A percentile compares a stretch with the other conserved stretches of the same genome.
phyloP scores from a whole-genome alignment of 2,113 vertebrate genomes.

The Neopipo cinnamomea region DNA sequence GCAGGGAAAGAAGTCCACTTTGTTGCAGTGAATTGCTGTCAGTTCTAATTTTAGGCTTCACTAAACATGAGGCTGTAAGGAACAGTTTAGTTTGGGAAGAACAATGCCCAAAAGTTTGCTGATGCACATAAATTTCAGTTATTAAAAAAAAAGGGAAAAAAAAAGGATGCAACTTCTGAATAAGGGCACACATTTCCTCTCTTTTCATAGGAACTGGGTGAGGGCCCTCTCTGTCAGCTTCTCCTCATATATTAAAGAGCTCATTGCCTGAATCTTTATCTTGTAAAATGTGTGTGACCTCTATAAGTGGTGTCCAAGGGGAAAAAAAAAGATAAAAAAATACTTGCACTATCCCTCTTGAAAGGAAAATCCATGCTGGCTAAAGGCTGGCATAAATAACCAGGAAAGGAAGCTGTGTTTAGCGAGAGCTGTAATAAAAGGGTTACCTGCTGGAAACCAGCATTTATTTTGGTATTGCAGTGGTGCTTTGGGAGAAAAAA shows the following conservation, averaged over 20 bases:
- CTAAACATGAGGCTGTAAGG: conserved; percentile 77
- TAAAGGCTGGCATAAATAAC: conserved; percentile 23
- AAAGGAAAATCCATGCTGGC: background rate
- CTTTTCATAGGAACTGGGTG: conserved; percentile 55
- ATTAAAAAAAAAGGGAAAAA: conserved; percentile 62
- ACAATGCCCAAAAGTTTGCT: conserved; percentile 77
- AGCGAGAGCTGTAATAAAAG: background rate
- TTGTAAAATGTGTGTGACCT: conserved; percentile 12
- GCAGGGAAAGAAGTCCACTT: conserved; percentile 74
- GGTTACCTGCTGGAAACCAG: background rate
- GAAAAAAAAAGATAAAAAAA: background rate
- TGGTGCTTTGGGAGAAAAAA: background rate
- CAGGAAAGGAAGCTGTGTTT: background rate
- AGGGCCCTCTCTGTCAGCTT: conserved; percentile 40
- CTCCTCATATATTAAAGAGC: conserved; percentile 58
- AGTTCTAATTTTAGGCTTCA: conserved; percentile 85
- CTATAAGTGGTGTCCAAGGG: conserved; percentile 32
- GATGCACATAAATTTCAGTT: conserved; percentile 76
- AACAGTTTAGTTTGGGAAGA: conserved; percentile 74
- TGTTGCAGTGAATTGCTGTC: conserved; percentile 84
- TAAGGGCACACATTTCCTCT: conserved; percentile 59
- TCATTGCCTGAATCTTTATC: conserved; percentile 15
- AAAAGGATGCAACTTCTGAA: conserved; percentile 70
- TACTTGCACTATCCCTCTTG: background rate
- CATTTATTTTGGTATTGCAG: background rate